A percentile compares a stretch with the other conserved stretches of the same genome.
Evolutionary conservation across 1,140 invertebrate species (phyloP).

Genomic region (Diorhabda carinulata): DNA sequence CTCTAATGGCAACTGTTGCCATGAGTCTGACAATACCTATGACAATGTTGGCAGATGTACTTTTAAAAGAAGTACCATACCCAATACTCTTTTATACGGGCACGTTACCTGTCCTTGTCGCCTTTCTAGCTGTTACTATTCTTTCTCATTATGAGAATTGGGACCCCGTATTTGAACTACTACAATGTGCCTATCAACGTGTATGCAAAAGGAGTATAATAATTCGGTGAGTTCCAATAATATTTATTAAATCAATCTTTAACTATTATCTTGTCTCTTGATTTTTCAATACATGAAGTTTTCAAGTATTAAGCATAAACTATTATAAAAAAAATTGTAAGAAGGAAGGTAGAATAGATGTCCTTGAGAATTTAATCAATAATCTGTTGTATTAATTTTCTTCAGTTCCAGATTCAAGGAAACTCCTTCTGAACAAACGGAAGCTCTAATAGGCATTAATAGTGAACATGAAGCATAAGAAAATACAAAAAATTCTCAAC

Average conservation of each 20-base stretch:
- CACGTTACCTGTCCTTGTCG: conserved; percentile 70
- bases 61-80: conserved; percentile 71
- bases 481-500: background rate
- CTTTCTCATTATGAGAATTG: conserved; percentile 80
- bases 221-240: conserved; percentile 34
- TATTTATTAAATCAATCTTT: background rate
- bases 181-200: conserved; percentile 52
- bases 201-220: conserved; percentile 34
- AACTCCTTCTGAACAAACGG: conserved; percentile 66
- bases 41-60: conserved; percentile 76
- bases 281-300: too few species aligned
- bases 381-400: background rate
- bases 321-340: too few species aligned
- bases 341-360: too few species aligned
- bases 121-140: conserved; percentile 71
- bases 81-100: conserved; percentile 76
- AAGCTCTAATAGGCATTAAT: conserved; percentile 66
- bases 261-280: too few species aligned
- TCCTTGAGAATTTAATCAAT: too few species aligned
- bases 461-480: conserved; percentile 57
- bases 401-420: conserved; percentile 58
- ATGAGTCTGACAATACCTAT: conserved; percentile 81
- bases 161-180: conserved; percentile 70
- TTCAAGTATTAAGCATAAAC: too few species aligned
- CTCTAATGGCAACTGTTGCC: conserved; percentile 77